phyloP scores from a whole-genome alignment of 1,140 invertebrate species.

The Melanaphis sacchari region DNA sequence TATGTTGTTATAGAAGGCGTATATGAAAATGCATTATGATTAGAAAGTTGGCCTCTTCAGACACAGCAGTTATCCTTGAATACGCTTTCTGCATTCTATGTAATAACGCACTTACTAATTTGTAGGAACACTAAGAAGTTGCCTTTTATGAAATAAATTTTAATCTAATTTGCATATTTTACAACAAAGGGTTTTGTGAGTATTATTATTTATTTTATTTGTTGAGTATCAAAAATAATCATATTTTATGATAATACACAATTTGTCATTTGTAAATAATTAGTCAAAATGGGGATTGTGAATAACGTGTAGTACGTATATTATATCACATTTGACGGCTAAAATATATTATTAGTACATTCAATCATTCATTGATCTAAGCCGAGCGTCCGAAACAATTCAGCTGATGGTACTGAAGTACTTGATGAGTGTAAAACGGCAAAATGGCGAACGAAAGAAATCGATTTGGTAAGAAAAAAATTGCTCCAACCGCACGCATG shows the following conservation, averaged over 20 bases:
- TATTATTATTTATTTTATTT: too few relatives aligned
- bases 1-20: not conserved
- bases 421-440: too few relatives aligned
- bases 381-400: too few relatives aligned
- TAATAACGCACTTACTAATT: not conserved
- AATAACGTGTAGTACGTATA: too few relatives aligned
- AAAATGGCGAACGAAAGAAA: not conserved
- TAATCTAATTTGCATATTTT: not conserved
- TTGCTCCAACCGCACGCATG: not conserved
- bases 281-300: too few relatives aligned
- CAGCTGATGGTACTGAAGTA: too few relatives aligned
- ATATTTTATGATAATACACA: not conserved
- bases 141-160: not conserved
- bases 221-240: not conserved
- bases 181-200: too few relatives aligned
- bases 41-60: slow-evolving; percentile 21
- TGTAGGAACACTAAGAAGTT: not conserved
- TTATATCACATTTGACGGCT: too few relatives aligned
- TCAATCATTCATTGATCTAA: too few relatives aligned
- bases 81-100: not conserved
- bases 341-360: too few relatives aligned
- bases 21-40: slow-evolving; percentile 26
- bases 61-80: slow-evolving; percentile 22
- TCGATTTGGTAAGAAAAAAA: not conserved
- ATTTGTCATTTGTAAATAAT: not conserved